These are phyloP conservation scores for Motacilla alba DNA, from an alignment of 2,113 vertebrate species.

Conservation along the genomic window DNA sequence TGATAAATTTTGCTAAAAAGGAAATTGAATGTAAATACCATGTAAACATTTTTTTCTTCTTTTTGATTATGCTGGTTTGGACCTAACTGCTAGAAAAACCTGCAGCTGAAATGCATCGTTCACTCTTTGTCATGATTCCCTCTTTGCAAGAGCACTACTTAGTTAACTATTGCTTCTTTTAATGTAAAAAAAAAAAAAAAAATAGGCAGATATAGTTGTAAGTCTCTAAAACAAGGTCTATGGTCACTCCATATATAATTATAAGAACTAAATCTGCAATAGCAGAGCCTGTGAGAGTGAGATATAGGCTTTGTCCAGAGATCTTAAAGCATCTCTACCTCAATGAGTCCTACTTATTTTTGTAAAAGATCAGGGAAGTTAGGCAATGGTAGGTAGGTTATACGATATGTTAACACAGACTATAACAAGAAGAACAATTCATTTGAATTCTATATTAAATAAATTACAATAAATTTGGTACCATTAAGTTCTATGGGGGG, in stretches of 20 bases:
- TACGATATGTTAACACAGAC: neutral
- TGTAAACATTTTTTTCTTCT: neutral
- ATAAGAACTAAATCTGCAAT: neutral
- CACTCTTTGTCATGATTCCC: neutral
- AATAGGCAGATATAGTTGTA: neutral
- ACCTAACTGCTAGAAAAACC: neutral
- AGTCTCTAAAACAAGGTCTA: neutral
- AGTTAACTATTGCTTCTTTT: neutral
- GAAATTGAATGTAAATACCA: neutral
- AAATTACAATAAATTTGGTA: neutral
- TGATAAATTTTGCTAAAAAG: neutral
- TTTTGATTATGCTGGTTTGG: neutral
- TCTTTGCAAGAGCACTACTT: neutral
- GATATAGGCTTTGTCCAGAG: neutral
- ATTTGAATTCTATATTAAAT: neutral
- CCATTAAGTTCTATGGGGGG: neutral
- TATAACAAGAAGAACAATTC: neutral
- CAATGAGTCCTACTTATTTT: neutral
- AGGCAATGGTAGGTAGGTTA: neutral
- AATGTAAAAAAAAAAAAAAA: neutral
- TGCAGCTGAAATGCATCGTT: neutral
- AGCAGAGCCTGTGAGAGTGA: neutral
- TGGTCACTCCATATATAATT: neutral
- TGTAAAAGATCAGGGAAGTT: neutral
- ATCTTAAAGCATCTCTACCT: neutral